A percentile compares a stretch with the other conserved stretches of the same genome.
Evolutionary conservation across 2,113 vertebrate species (phyloP).

Genomic region (Mixornis gularis): DNA sequence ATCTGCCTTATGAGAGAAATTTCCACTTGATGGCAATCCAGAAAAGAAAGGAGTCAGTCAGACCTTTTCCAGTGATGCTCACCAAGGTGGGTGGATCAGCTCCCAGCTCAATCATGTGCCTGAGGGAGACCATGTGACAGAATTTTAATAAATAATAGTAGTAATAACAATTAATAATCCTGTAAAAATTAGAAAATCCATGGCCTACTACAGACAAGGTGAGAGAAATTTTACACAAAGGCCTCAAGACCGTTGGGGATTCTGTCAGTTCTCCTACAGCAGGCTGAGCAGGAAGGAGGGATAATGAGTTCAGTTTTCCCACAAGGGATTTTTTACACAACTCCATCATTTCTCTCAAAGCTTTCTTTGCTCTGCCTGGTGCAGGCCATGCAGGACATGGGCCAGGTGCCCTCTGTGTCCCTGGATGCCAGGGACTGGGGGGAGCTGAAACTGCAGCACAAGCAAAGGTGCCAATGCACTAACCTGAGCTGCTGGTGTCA

Average conservation of each 20-base stretch:
- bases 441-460: neutral
- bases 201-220: neutral
- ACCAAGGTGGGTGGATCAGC: neutral
- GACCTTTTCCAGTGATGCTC: neutral
- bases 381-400: neutral
- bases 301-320: conserved; percentile 18
- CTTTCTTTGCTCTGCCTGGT: conserved; percentile 26
- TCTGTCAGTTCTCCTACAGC: neutral
- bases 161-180: neutral
- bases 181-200: neutral
- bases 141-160: neutral
- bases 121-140: neutral
- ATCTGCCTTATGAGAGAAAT: neutral
- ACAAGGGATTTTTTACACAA: conserved; percentile 12
- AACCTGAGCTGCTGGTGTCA: conserved; percentile 12
- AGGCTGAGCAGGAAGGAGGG: conserved; percentile 6
- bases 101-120: neutral
- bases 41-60: neutral
- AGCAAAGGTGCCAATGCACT: conserved; percentile 5
- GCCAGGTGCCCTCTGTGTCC: conserved; percentile 15
- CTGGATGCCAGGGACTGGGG: neutral
- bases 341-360: conserved; percentile 30
- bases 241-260: neutral
- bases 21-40: neutral
- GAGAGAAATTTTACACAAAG: neutral